These are phyloP conservation scores for Kryphioiulus occultus DNA, from an alignment of 2,888 invertebrate species.

Conservation along the genomic window DNA sequence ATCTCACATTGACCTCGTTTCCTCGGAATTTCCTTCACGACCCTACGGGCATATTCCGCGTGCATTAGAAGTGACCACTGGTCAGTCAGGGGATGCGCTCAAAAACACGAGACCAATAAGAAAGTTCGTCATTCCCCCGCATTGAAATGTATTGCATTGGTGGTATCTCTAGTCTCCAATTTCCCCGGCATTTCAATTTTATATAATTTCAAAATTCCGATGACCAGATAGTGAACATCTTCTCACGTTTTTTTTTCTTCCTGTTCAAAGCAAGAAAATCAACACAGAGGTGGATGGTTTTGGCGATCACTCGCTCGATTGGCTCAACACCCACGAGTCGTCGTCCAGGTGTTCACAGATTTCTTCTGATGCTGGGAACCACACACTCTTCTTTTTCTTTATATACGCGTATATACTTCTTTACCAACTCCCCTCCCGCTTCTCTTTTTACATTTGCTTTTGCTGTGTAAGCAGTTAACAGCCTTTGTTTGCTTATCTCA, in stretches of 20 bases:
- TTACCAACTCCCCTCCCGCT: neutral
- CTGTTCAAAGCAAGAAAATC: conserved; percentile 18
- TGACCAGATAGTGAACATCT: too few relatives aligned
- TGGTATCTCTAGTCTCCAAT: too few relatives aligned
- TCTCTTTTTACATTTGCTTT: conserved; percentile 6
- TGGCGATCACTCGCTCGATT: neutral
- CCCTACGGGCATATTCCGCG: too few relatives aligned
- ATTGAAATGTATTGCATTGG: too few relatives aligned
- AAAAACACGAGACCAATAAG: too few relatives aligned
- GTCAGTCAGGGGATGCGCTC: too few relatives aligned
- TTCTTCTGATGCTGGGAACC: neutral
- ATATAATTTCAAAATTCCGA: too few relatives aligned
- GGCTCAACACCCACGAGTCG: conserved; percentile 1
- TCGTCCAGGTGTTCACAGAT: conserved; percentile 6
- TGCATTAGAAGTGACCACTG: too few relatives aligned
- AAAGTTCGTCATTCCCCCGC: too few relatives aligned
- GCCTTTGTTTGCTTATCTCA: conserved; percentile 50
- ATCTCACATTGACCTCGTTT: too few relatives aligned
- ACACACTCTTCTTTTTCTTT: neutral
- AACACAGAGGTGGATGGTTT: neutral
- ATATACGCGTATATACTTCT: neutral
- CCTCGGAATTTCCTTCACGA: too few relatives aligned
- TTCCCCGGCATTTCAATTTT: too few relatives aligned
- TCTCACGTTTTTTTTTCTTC: neutral
- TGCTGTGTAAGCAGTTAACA: conserved; percentile 51